phyloP scores from a whole-genome alignment of 2,113 vertebrate genomes.

The Hoplias malabaricus region DNA sequence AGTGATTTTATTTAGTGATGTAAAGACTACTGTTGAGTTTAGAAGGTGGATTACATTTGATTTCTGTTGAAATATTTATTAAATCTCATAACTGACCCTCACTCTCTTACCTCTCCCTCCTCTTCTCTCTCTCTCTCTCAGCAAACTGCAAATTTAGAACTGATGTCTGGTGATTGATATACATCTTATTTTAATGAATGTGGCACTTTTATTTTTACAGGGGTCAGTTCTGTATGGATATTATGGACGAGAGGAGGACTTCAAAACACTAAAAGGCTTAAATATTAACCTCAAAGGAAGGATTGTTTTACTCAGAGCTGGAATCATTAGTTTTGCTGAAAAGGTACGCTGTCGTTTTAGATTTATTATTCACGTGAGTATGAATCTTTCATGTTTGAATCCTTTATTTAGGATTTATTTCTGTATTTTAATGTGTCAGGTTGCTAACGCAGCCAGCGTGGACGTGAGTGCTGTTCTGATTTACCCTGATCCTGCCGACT shows the following conservation, averaged over 20 bases:
- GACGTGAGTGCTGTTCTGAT: constrained; percentile 86
- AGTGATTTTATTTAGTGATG: no score
- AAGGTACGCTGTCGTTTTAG: constrained; percentile 79
- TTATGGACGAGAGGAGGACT: constrained; percentile 80
- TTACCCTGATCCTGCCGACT: constrained; percentile 70
- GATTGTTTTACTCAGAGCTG: constrained; percentile 83
- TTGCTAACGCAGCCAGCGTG: constrained; percentile 80
- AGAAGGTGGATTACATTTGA: no score
- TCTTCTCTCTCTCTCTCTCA: no score
- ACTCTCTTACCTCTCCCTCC: no score
- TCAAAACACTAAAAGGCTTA: constrained; percentile 55
- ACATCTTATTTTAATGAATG: no score
- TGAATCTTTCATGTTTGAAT: neutral
- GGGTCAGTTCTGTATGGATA: constrained; percentile 78
- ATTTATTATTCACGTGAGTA: neutral
- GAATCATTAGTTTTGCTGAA: constrained; percentile 84
- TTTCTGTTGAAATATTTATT: no score
- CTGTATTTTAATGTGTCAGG: constrained; percentile 65
- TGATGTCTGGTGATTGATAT: no score
- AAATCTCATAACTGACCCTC: no score
- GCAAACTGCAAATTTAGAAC: no score
- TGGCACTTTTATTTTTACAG: no score
- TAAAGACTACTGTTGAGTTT: no score
- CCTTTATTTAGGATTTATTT: neutral
- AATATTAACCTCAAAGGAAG: constrained; percentile 61